Conservation (phyloP, 2,113 vertebrate genomes). For the Pteropus alecto region DNA sequence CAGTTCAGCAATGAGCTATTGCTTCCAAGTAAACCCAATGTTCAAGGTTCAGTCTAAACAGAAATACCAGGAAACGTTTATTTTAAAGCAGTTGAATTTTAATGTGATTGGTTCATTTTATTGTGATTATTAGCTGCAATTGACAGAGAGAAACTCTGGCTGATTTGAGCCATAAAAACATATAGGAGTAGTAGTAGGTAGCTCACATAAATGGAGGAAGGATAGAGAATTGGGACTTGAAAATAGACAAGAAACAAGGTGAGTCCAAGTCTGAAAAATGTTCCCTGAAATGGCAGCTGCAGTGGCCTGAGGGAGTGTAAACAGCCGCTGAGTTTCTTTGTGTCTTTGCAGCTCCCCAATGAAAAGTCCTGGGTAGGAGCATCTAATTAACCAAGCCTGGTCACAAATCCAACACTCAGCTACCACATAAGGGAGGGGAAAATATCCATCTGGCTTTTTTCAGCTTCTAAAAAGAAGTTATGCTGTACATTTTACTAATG, state of each 20-base stretch:
- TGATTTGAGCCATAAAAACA: neutral
- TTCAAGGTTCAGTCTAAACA: neutral
- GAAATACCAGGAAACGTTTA: neutral
- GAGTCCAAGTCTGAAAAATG: neutral
- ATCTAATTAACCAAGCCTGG: neutral
- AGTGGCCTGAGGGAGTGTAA: accelerated
- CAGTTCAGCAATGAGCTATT: neutral
- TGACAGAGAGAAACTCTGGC: neutral
- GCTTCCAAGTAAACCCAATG: neutral
- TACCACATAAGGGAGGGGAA: neutral
- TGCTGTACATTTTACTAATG: neutral
- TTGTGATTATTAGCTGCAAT: neutral
- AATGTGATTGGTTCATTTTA: neutral
- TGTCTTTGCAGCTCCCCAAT: neutral
- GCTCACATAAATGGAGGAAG: neutral
- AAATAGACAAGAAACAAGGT: neutral
- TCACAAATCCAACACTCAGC: neutral
- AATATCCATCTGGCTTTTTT: neutral
- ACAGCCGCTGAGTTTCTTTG: neutral
- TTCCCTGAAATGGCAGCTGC: neutral
- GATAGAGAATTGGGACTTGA: neutral
- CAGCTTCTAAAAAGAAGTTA: neutral
- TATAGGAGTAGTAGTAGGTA: neutral
- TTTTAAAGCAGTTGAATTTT: constrained; percentile 29
- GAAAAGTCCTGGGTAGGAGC: neutral